Evolutionary conservation across 2,888 invertebrate species (phyloP), one percentile per base, ranked within the genome.

Genomic region (Bibio marci): DNA sequence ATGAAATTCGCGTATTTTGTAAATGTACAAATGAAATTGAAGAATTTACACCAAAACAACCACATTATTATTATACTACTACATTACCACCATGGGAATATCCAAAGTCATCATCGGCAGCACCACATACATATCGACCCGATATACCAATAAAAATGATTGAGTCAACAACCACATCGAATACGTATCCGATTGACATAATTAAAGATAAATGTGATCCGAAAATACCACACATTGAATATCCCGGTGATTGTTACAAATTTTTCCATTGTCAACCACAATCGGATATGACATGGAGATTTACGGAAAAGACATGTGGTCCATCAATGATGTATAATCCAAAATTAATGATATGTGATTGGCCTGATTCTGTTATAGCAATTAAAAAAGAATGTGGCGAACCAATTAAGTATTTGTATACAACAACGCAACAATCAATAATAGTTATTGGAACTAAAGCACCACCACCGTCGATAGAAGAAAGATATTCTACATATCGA

Each of bases 1-100:
- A 87, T 53, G 87, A 90, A 61, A 75, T 88, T 36, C 68, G 80
- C 25, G 77, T 86, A 2, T 65, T 71, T 30, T 88, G 88, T 52
- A 57, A 65, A 39, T 81, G 80, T 53, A 60, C 12, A 2, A 33
- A 33, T 27, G 38, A 38, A n/a, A 19, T 38, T 18, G 38, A 38
- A 38, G 32, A 26, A 11, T 18, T 38, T 8, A 33, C 27, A 7
- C 27, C 19, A 17, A 36, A 13, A 31, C 12, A 1, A 36, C 35
- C n/a, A 34, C 38, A 17, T 14, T n/a, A n/a, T n/a, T n/a, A n/a
- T n/a, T 15, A 13, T 14, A 4, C 14, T 3, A 10, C 32, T 11
- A 8, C 32, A 4, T 13, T 7, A 14, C 10, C 32, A 3, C 3
- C 8, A 5, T 7, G 7, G 4, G 17, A 32, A 8, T 15, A 17